Conservation (phyloP, 2,888 invertebrate genomes). For the Xestia rhomboidea region DNA sequence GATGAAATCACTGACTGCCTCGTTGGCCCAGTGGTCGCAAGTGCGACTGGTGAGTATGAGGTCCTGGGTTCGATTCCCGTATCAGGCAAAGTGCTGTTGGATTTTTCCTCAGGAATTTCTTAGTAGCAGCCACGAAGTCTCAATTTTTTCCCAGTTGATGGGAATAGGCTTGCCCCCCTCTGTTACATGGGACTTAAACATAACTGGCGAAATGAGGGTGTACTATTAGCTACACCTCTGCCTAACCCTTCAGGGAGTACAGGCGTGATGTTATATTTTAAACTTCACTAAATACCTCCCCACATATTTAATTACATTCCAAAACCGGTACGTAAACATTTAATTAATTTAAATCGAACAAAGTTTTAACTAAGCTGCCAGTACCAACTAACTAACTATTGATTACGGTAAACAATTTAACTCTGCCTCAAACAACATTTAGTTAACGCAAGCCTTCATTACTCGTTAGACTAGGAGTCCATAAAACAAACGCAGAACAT, state of each 20-base stretch:
- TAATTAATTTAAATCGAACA: conserved; percentile 36
- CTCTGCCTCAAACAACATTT: conserved; percentile 30
- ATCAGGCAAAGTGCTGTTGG: too few relatives aligned
- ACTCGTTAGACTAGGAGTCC: conserved; percentile 28
- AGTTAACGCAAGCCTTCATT: conserved; percentile 16
- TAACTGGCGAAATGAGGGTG: too few relatives aligned
- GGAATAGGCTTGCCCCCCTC: too few relatives aligned
- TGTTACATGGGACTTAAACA: too few relatives aligned
- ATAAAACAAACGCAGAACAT: conserved; percentile 48
- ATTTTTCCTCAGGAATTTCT: too few relatives aligned
- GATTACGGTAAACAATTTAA: conserved; percentile 55
- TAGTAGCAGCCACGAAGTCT: too few relatives aligned
- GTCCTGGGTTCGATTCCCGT: too few relatives aligned
- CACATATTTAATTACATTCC: conserved; percentile 13
- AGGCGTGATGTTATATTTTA: background rate
- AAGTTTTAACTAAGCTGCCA: conserved; percentile 31
- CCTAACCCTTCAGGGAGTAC: background rate
- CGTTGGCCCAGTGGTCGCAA: background rate
- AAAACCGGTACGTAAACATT: background rate
- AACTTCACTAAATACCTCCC: background rate
- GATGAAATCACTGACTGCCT: background rate
- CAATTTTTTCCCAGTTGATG: too few relatives aligned
- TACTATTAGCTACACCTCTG: too few relatives aligned
- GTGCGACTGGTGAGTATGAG: too few relatives aligned
- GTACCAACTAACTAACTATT: conserved; percentile 28